Percentiles rank a stretch among this genome's conserved stretches.
Evolutionary conservation across 2,113 vertebrate genomes (phyloP).

Genomic region (Cynocephalus volans): DNA sequence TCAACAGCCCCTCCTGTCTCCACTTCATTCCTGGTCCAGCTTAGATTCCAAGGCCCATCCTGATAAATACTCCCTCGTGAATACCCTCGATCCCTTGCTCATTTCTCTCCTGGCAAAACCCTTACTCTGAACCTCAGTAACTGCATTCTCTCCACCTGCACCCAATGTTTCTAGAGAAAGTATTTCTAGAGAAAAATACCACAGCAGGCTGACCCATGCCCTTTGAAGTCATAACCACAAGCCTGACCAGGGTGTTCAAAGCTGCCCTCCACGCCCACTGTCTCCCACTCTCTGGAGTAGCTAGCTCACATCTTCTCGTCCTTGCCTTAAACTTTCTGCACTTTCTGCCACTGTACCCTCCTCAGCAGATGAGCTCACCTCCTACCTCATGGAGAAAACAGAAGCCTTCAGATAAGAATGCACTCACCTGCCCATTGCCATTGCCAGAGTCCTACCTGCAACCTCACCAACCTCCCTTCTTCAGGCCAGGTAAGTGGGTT

Average conservation of each 20-base stretch:
- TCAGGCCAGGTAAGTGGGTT: not conserved
- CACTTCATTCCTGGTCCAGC: not conserved
- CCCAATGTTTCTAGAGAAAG: not conserved
- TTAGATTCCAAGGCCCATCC: not conserved
- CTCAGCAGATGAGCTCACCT: not conserved
- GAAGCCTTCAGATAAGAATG: not conserved
- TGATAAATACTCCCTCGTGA: not conserved
- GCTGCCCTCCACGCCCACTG: accelerated
- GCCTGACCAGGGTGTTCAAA: too few relatives aligned
- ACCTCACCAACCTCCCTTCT: not conserved
- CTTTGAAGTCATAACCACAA: not conserved
- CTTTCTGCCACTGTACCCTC: not conserved
- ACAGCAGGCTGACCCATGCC: not conserved
- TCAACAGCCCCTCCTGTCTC: not conserved
- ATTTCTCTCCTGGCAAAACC: not conserved
- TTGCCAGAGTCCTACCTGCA: not conserved
- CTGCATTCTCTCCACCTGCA: too few relatives aligned
- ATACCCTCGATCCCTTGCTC: not conserved
- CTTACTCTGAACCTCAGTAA: not conserved
- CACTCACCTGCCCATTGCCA: not conserved
- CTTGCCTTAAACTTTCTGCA: not conserved
- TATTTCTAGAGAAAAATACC: not conserved
- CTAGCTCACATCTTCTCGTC: not conserved
- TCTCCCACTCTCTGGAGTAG: not conserved
- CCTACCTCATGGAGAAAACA: not conserved